Evolutionary conservation across 1,140 invertebrate genomes (phyloP).

Genomic region (Elymnias hypermnestra): DNA sequence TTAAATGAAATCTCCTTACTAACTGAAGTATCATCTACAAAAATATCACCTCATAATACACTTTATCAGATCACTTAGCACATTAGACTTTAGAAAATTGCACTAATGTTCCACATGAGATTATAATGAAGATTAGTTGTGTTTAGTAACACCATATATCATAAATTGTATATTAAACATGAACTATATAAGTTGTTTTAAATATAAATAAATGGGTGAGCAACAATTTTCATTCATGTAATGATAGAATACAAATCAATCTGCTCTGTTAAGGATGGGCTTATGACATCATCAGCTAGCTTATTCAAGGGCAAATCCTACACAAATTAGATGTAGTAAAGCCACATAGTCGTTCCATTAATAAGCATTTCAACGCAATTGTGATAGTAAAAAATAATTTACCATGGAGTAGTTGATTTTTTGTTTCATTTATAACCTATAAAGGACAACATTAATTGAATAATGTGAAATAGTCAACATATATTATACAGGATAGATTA

Average conservation of each 20-base stretch:
- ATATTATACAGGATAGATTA: conserved; percentile 4
- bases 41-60: conserved; percentile 1
- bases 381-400: conserved; percentile 16
- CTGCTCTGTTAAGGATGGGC: conserved; percentile 10
- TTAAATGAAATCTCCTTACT: conserved; percentile 63
- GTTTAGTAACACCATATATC: no score
- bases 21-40: conserved; percentile 74
- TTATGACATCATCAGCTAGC: conserved; percentile 51
- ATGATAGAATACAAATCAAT: conserved; percentile 10
- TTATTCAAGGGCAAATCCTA: conserved; percentile 34
- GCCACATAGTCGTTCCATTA: neutral
- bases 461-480: no score
- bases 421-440: conserved; percentile 50
- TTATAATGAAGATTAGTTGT: no score
- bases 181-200: no score
- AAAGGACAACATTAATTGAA: conserved; percentile 3
- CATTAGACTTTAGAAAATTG: no score
- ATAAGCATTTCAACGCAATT: neutral
- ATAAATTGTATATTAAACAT: no score
- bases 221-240: no score
- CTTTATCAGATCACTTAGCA: conserved; percentile 1
- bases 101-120: no score
- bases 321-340: conserved; percentile 14
- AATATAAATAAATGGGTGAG: no score
- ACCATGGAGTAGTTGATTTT: conserved; percentile 53